These are phyloP conservation scores for Psettodes erumei DNA, from an alignment of 2,113 vertebrate genomes.

Conservation along the genomic window DNA sequence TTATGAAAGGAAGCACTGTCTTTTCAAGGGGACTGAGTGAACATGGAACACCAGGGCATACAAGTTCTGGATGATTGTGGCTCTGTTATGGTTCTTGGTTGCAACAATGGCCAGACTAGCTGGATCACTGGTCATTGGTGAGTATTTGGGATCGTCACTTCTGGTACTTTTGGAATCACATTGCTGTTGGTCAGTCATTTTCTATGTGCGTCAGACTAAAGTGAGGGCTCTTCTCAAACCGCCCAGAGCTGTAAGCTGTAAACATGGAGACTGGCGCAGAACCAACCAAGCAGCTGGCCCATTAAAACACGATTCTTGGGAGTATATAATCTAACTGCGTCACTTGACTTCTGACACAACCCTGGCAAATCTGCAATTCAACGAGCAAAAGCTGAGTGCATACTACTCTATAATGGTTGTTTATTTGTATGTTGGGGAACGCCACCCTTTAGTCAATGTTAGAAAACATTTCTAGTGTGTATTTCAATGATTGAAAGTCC, in stretches of 20 bases:
- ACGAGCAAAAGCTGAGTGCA: slow-evolving; percentile 71
- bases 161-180: slow-evolving; percentile 64
- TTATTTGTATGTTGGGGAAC: slow-evolving; percentile 84
- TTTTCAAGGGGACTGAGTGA: slow-evolving; percentile 20
- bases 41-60: slow-evolving; percentile 7
- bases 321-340: slow-evolving; percentile 73
- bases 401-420: slow-evolving; percentile 82
- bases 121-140: slow-evolving; percentile 25
- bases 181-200: slow-evolving; percentile 54
- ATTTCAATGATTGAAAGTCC: slow-evolving; percentile 85
- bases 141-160: slow-evolving; percentile 55
- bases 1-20: slow-evolving; percentile 39
- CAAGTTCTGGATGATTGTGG: slow-evolving; percentile 34
- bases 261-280: slow-evolving; percentile 35
- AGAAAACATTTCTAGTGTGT: slow-evolving; percentile 83
- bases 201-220: slow-evolving; percentile 11
- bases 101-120: slow-evolving; percentile 19
- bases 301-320: slow-evolving; percentile 77
- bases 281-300: slow-evolving; percentile 56
- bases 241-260: slow-evolving; percentile 44
- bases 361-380: slow-evolving; percentile 49
- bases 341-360: slow-evolving; percentile 58
- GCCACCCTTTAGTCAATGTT: slow-evolving; percentile 85
- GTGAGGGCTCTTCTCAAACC: slow-evolving; percentile 15
- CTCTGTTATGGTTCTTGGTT: slow-evolving; percentile 42